phyloP scores from a whole-genome alignment of 2,113 vertebrate species.

The Morone saxatilis region DNA sequence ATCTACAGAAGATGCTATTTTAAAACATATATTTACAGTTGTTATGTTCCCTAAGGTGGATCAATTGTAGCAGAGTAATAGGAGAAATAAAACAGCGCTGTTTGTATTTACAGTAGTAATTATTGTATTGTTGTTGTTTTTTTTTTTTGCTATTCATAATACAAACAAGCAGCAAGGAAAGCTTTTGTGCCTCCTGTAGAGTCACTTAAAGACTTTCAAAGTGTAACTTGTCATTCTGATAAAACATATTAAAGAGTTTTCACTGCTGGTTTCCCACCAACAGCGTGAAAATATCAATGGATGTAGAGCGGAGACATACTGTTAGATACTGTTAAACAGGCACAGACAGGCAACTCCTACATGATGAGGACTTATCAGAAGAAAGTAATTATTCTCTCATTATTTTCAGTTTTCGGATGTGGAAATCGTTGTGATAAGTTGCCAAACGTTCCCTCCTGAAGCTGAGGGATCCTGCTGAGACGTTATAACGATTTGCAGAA shows the following conservation, averaged over 20 bases:
- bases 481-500: slow-evolving; percentile 33
- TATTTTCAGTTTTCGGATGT: slow-evolving; percentile 39
- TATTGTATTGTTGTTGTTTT: slow-evolving; percentile 1
- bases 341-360: slow-evolving; percentile 21
- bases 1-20: background rate
- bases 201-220: slow-evolving; percentile 34
- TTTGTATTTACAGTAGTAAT: slow-evolving; percentile 38
- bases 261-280: slow-evolving; percentile 24
- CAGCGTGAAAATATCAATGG: slow-evolving; percentile 24
- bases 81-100: slow-evolving; percentile 1
- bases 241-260: slow-evolving; percentile 46
- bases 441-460: slow-evolving; percentile 43
- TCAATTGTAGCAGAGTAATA: slow-evolving; percentile 1
- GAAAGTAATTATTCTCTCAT: slow-evolving; percentile 60
- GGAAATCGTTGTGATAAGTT: slow-evolving; percentile 28
- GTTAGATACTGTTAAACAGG: slow-evolving; percentile 53
- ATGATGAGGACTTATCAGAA: slow-evolving; percentile 28
- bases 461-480: slow-evolving; percentile 49
- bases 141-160: slow-evolving; percentile 3
- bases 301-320: background rate
- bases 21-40: background rate
- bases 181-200: slow-evolving; percentile 9
- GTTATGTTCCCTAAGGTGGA: background rate
- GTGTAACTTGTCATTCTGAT: slow-evolving; percentile 50
- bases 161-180: slow-evolving; percentile 20